phyloP scores from a whole-genome alignment of 1,140 invertebrate species.

The Meloidogyne floridensis region DNA sequence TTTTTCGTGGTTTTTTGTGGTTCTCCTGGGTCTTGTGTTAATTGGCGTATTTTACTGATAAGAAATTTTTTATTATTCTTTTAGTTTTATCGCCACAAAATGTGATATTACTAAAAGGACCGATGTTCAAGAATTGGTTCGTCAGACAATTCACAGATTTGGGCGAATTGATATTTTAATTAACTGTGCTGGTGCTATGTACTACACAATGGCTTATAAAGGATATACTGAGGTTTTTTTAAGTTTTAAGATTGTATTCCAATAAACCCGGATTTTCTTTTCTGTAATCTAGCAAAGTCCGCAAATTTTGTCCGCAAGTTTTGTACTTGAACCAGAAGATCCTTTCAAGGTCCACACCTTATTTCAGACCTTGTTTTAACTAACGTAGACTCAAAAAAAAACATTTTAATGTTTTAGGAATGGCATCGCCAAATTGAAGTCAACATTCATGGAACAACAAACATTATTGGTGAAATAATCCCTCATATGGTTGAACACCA shows the following conservation, averaged over 20 bases:
- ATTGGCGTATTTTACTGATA: too few species aligned
- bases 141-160: conserved; percentile 46
- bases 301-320: too few species aligned
- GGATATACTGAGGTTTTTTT: conserved; percentile 60
- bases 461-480: conserved; percentile 67
- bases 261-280: too few species aligned
- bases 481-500: conserved; percentile 67
- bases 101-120: conserved; percentile 52
- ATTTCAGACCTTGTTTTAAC: too few species aligned
- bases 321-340: too few species aligned
- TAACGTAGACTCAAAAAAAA: neutral
- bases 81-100: conserved; percentile 40
- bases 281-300: too few species aligned
- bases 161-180: conserved; percentile 68
- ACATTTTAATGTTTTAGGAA: conserved; percentile 42
- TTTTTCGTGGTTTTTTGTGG: too few species aligned
- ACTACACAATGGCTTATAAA: conserved; percentile 68
- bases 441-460: conserved; percentile 68
- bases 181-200: conserved; percentile 69
- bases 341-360: too few species aligned
- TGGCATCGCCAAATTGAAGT: conserved; percentile 68
- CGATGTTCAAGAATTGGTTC: conserved; percentile 41
- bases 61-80: neutral
- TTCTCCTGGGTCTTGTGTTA: too few species aligned
- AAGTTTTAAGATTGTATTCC: neutral